phyloP scores from a whole-genome alignment of 2,113 vertebrate species.

The Rutilus rutilus region DNA sequence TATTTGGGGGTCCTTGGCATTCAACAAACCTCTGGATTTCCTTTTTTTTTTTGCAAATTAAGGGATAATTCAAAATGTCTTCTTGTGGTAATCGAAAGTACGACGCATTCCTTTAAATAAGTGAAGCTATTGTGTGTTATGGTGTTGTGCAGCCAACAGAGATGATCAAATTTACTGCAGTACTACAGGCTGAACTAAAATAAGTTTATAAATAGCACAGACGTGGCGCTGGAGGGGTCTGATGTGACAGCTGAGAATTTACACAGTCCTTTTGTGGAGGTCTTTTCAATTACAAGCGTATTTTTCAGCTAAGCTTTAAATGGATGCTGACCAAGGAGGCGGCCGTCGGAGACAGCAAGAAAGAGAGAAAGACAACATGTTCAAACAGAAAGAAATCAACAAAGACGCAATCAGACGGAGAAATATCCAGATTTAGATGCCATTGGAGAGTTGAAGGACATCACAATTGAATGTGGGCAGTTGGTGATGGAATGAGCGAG shows the following conservation, averaged over 20 bases:
- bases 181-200: background rate
- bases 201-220: constrained; percentile 45
- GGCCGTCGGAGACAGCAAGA: background rate
- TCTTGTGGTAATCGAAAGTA: background rate
- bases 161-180: background rate
- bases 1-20: background rate
- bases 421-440: background rate
- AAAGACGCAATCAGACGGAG: background rate
- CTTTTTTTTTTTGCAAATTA: background rate
- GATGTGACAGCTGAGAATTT: background rate
- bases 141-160: background rate
- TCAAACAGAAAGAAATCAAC: background rate
- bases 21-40: background rate
- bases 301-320: background rate
- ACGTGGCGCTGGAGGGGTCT: background rate
- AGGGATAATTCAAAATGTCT: background rate
- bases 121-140: background rate
- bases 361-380: background rate
- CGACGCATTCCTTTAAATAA: background rate
- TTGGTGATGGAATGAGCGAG: background rate
- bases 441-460: constrained; percentile 8
- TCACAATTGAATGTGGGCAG: background rate
- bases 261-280: constrained; percentile 24
- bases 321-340: background rate
- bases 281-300: constrained; percentile 15